Percentiles rank a stretch among this genome's conserved stretches.
Conservation (phyloP, 2,797 vertebrate genomes). For the Centroberyx gerrardi region DNA sequence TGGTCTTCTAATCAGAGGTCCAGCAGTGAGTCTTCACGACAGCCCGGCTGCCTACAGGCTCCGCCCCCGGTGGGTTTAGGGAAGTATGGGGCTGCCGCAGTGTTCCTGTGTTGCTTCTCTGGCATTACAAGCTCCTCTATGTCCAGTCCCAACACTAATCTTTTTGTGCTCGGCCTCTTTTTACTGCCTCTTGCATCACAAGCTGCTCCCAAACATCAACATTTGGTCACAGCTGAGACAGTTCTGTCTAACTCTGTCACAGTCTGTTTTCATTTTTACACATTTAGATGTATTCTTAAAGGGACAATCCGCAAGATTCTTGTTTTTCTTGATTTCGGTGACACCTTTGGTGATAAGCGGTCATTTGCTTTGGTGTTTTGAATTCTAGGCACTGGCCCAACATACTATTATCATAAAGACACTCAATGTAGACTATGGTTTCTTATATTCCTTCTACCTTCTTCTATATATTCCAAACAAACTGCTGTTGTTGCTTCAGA, state of each 20-base stretch:
- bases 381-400: no score
- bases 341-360: background rate
- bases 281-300: constrained; percentile 14
- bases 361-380: background rate
- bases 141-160: background rate
- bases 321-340: background rate
- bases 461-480: no score
- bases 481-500: no score
- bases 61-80: background rate
- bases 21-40: constrained; percentile 1
- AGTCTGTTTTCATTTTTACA: constrained; percentile 5
- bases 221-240: background rate
- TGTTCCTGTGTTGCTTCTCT: background rate
- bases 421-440: no score
- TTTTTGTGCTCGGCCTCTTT: background rate
- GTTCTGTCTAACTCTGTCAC: background rate
- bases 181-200: background rate
- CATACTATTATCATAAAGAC: no score
- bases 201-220: background rate
- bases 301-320: background rate
- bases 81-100: background rate
- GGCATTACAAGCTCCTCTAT: background rate
- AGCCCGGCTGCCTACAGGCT: background rate
- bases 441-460: no score
- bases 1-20: constrained; percentile 35